phyloP scores from a whole-genome alignment of 2,888 invertebrate genomes.

The Pyrocoelia pectoralis region DNA sequence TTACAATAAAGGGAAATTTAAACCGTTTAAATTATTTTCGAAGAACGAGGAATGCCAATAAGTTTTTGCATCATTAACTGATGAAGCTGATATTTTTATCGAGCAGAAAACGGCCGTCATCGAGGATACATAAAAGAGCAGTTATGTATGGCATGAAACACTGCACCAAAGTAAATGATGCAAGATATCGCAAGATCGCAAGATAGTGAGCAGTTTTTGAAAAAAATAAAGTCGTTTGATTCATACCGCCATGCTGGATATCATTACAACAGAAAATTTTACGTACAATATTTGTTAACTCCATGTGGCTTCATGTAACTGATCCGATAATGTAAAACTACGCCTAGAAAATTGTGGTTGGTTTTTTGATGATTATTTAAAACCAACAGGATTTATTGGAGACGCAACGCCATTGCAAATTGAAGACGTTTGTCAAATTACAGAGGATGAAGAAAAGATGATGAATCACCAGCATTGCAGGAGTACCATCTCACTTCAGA shows the following conservation, averaged over 20 bases:
- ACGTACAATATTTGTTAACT: slow-evolving; percentile 45
- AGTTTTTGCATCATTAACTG: slow-evolving; percentile 48
- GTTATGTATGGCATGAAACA: slow-evolving; percentile 49
- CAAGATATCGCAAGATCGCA: slow-evolving; percentile 45
- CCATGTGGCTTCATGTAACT: slow-evolving; percentile 47
- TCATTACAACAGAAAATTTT: slow-evolving; percentile 45
- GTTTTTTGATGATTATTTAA: not conserved
- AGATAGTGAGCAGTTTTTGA: slow-evolving; percentile 45
- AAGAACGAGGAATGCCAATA: slow-evolving; percentile 46
- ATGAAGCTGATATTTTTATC: slow-evolving; percentile 42
- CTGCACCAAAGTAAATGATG: slow-evolving; percentile 33
- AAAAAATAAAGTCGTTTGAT: slow-evolving; percentile 48
- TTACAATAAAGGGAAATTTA: slow-evolving; percentile 48
- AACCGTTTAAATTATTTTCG: slow-evolving; percentile 44
- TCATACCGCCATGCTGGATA: slow-evolving; percentile 47
- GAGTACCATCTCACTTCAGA: too few species aligned
- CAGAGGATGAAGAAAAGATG: not conserved
- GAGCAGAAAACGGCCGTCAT: slow-evolving; percentile 48
- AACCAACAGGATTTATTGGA: not conserved
- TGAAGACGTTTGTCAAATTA: not conserved
- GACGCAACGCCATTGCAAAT: not conserved
- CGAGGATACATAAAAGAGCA: slow-evolving; percentile 49
- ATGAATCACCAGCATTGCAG: too few species aligned
- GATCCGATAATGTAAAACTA: slow-evolving; percentile 39
- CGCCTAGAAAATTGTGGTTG: not conserved